phyloP scores from a whole-genome alignment of 1,140 invertebrate genomes.

The Aplysia californica region DNA sequence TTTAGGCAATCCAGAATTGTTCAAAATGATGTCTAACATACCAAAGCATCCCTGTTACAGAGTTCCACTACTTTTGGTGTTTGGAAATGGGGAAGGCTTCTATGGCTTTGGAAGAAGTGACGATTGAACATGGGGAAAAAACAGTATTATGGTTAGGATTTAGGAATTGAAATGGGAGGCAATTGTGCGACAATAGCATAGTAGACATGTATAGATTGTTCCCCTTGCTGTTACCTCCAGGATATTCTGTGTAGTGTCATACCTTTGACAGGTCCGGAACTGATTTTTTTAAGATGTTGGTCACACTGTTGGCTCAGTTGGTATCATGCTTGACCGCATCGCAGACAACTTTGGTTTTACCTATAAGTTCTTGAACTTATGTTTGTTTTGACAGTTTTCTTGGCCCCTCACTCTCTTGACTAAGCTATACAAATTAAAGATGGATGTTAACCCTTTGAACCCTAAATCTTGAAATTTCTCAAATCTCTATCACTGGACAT shows the following conservation, averaged over 20 bases:
- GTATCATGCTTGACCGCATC: too few species aligned
- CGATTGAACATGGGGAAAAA: too few species aligned
- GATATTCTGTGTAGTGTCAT: background rate
- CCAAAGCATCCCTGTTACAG: too few species aligned
- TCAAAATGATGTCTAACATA: too few species aligned
- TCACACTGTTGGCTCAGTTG: background rate
- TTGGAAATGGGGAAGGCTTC: too few species aligned
- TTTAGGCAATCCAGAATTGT: too few species aligned
- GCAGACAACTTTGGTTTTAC: too few species aligned
- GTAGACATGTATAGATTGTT: background rate
- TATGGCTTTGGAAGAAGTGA: too few species aligned
- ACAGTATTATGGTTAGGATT: too few species aligned
- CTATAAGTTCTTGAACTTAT: too few species aligned
- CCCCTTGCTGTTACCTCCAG: background rate
- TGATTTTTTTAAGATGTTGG: background rate
- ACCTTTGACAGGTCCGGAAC: too few species aligned
- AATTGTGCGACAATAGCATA: background rate
- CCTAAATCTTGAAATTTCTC: background rate
- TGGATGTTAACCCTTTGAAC: too few species aligned
- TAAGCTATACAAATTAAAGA: background rate
- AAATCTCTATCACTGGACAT: background rate
- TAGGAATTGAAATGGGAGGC: background rate
- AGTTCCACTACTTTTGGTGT: background rate
- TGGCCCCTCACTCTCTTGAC: background rate
- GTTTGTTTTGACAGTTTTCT: background rate